Conservation (phyloP, 2,797 vertebrate genomes). For the Halcyon chelicuti region DNA sequence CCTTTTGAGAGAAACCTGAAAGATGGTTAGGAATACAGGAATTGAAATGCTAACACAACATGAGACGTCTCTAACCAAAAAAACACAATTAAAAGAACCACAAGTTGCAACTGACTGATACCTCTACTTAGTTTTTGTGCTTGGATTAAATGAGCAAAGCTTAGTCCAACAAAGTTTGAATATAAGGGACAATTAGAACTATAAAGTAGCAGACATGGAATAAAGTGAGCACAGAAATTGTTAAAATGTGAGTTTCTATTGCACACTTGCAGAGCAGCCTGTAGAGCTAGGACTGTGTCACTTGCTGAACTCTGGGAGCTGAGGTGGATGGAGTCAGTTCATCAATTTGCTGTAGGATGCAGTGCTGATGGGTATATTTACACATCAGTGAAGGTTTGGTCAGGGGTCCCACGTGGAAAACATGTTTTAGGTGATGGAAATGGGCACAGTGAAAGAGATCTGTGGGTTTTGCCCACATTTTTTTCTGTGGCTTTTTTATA, state of each 20-base stretch:
- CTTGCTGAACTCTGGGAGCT: not conserved
- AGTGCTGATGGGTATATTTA: not conserved
- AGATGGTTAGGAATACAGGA: not conserved
- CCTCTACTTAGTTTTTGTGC: not conserved
- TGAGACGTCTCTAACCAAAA: not conserved
- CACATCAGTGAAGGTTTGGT: not conserved
- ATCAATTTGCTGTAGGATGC: not conserved
- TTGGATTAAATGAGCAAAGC: not conserved
- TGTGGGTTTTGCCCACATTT: not conserved
- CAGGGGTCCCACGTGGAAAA: not conserved
- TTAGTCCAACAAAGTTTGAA: not conserved
- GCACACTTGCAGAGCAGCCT: too few species aligned
- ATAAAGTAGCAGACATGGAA: not conserved
- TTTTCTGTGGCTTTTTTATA: not conserved
- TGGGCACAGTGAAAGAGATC: not conserved
- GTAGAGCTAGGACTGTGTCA: not conserved
- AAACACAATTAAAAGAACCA: not conserved
- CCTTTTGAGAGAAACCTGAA: not conserved
- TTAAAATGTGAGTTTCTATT: not conserved
- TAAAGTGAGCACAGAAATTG: not conserved
- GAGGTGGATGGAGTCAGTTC: not conserved
- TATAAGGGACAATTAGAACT: not conserved
- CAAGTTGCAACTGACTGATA: not conserved
- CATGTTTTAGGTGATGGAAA: not conserved
- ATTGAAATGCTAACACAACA: not conserved